Evolutionary conservation across 1,140 invertebrate species (phyloP), one percentile per base, ranked within the genome.

Genomic region (Euborellia annulipes): DNA sequence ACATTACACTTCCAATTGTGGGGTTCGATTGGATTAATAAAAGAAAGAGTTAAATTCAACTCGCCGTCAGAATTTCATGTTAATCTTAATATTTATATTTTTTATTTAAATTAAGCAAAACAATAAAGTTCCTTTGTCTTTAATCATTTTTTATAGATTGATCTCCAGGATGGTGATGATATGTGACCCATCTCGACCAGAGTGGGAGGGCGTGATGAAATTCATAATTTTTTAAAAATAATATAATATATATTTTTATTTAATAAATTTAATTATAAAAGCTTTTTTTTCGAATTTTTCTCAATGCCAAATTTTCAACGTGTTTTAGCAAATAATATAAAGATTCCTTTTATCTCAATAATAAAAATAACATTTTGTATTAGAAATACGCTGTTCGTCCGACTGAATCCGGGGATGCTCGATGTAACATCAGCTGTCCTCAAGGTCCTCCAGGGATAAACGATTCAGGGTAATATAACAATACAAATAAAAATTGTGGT

Each of bases 101-200:
- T 16, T 45, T n/a, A 45, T 9, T 39, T 38, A 39, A 9, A 39
- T 38, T 42, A n/a, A 21, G 9, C 17, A 42, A 8, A 4, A 19
- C 21, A 42, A 38, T 20, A 40, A 8, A 37, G 22, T 2, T 7
- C n/a, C 6, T 36, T 6, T 30, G 8, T 9, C 3, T 44, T 36
- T 4, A 45, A 3, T 41, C 2, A 42, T 46, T 37, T 51, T 57
- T 61, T 64, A 45, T 56, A 83, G 79, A 73, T 85, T 55, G 82
- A 85, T 56, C 60, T 86, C 22, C 82, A 86, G 78, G 79, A 79
- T 85, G 76, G 70, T 79, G 9, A 63, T 86, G 51, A 79, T 75
- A 53, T 86, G 82, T 59, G 81, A 86, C 62, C 77, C 79, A n/a
- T 70, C 72, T 1, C 67, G 71, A 55, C 75, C 78, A 8, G 69